These are phyloP conservation scores for Charaxes varanes DNA, from an alignment of 1,140 invertebrate genomes.

Conservation along the genomic window DNA sequence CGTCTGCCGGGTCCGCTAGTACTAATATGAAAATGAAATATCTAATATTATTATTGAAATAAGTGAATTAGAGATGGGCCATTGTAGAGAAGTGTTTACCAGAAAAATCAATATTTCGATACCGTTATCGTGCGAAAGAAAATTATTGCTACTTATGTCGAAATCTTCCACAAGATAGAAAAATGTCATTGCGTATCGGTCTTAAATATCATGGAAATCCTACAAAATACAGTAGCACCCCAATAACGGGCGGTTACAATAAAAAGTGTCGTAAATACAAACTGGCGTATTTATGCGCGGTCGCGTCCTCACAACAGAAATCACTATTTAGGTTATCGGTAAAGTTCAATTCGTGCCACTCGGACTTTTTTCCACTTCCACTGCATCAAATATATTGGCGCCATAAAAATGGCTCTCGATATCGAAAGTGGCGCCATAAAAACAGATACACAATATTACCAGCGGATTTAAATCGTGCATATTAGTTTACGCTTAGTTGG, in stretches of 20 bases:
- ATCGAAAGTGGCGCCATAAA: conserved; percentile 46
- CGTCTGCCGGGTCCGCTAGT: no score
- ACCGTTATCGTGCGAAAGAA: no score
- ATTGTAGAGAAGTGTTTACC: no score
- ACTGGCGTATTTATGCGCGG: conserved; percentile 35
- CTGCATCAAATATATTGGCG: conserved; percentile 51
- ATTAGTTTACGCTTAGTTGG: conserved; percentile 8
- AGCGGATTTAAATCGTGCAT: not conserved
- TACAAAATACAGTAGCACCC: conserved; percentile 7
- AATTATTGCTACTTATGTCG: no score
- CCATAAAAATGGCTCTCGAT: conserved; percentile 50
- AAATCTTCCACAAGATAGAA: no score
- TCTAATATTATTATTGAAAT: no score
- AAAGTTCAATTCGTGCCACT: conserved; percentile 35
- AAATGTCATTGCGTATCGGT: no score
- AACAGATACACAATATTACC: conserved; percentile 47
- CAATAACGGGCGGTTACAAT: conserved; percentile 7
- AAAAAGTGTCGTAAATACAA: conserved; percentile 17
- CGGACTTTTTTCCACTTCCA: conserved; percentile 42
- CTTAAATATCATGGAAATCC: no score
- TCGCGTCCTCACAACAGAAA: conserved; percentile 40
- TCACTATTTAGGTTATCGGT: conserved; percentile 34
- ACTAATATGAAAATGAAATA: no score
- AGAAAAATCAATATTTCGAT: no score
- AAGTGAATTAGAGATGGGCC: no score